Evolutionary conservation across 2,888 invertebrate genomes (phyloP).

Genomic region (Leptopilina drosophilae): DNA sequence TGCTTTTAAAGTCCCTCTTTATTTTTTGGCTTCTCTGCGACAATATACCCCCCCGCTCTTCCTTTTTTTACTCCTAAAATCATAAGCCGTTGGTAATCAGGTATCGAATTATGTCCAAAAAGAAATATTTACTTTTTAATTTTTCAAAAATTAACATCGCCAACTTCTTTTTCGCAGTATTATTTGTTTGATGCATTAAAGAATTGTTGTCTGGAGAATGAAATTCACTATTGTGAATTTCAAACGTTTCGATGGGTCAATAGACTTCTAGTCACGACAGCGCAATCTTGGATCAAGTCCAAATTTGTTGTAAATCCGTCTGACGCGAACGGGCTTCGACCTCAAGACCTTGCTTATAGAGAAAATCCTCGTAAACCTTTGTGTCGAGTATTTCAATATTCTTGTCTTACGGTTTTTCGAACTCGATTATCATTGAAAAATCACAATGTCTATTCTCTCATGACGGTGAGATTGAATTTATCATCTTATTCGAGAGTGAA

Average conservation of each 20-base stretch:
- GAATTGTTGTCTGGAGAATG: not conserved
- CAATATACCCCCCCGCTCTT: not conserved
- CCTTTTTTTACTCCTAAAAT: not conserved
- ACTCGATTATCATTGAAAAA: slow-evolving; percentile 3
- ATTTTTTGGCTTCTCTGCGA: not conserved
- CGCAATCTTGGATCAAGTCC: slow-evolving; percentile 36
- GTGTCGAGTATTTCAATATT: slow-evolving; percentile 2
- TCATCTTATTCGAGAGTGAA: not conserved
- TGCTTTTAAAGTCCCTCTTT: slow-evolving; percentile 4
- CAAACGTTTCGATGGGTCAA: slow-evolving; percentile 8
- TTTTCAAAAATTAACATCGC: too few relatives aligned
- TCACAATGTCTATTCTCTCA: not conserved
- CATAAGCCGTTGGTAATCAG: slow-evolving; percentile 21
- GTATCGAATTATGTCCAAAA: not conserved
- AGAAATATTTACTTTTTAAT: too few relatives aligned
- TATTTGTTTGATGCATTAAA: too few relatives aligned
- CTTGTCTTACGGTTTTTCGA: not conserved
- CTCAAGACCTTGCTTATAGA: slow-evolving; percentile 37
- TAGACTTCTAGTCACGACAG: slow-evolving; percentile 36
- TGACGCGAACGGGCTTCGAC: slow-evolving; percentile 52
- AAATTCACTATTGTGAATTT: slow-evolving; percentile 19
- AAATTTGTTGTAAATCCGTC: slow-evolving; percentile 38
- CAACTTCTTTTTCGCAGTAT: too few relatives aligned
- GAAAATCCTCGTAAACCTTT: slow-evolving; percentile 8
- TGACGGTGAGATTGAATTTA: not conserved